Evolutionary conservation across 1,140 invertebrate species (phyloP), one percentile per base, ranked within the genome.

Genomic region (Thaumetopoea pityocampa): DNA sequence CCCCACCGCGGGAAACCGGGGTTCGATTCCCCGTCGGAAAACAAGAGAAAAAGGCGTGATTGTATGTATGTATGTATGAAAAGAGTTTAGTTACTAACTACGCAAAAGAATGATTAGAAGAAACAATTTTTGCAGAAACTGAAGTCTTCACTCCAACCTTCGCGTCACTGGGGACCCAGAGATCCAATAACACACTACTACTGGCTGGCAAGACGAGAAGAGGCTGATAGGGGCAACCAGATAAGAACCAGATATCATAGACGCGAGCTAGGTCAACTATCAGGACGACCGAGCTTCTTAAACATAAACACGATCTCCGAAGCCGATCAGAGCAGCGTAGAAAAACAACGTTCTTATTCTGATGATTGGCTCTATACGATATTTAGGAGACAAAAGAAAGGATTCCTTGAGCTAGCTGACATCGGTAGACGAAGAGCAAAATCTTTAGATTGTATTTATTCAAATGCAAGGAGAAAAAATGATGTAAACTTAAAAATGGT

Each of bases 111-210:
- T n/a, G n/a, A n/a, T n/a, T n/a, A 29, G 27, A 41, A 28, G 37
- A 41, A 41, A 41, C 5, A 8, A 3, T 46, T 50, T 45, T 35
- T 53, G 7, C 68, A 90, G 89, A 89, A 89, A 80, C 62, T 89
- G 23, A 77, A 81, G 61, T 85, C 86, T 26, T 86, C 88, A 8
- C 77, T 89, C 27, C 86, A 83, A 56, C 87, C 88, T 8, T 87
- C 88, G 0, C 70, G 87, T 3, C 88, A 89, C 37, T 90, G 89
- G 89, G 89, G 89, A 5, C 88, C 88, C 6, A 81, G 86, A 5
- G 89, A 90, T 47, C 88, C 89, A 5, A 89, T 90, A 40, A 81
- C 86, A 12, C 73, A 88, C n/a, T 87, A 89, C 59, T 88, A 86
- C 34, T 89, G 88, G 88, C 65, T 88, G 18, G 81, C 87, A 16